Percentiles rank a stretch among this genome's conserved stretches.
These are phyloP conservation scores for Hydropsyche tenuis DNA, from an alignment of 1,140 invertebrate species.

Conservation along the genomic window DNA sequence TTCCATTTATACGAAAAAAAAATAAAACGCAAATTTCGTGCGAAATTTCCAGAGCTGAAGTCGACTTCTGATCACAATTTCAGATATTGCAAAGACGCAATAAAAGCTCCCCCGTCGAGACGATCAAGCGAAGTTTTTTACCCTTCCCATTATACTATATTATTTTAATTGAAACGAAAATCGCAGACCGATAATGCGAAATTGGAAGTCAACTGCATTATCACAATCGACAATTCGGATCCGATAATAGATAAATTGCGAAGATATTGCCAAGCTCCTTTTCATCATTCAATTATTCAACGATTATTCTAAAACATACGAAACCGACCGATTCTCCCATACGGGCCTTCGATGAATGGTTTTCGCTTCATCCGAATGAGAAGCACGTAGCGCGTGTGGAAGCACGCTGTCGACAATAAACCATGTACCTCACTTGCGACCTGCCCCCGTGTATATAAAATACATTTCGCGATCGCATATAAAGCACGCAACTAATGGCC, in stretches of 20 bases:
- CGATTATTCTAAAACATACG: not conserved
- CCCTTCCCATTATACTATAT: too few relatives aligned
- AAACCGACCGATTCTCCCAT: too few relatives aligned
- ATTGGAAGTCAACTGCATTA: too few relatives aligned
- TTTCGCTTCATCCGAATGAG: slow-evolving; percentile 20
- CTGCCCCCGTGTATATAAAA: slow-evolving; percentile 7
- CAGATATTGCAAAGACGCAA: slow-evolving; percentile 1
- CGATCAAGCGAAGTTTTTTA: too few relatives aligned
- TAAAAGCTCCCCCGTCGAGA: slow-evolving; percentile 20
- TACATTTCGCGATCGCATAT: not conserved
- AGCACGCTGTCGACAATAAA: slow-evolving; percentile 27
- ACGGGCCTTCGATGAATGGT: too few relatives aligned
- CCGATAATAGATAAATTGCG: too few relatives aligned
- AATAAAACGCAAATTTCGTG: slow-evolving; percentile 4
- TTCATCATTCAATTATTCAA: too few relatives aligned
- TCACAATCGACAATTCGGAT: too few relatives aligned
- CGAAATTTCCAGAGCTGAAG: not conserved
- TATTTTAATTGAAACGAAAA: too few relatives aligned
- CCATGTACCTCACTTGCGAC: slow-evolving; percentile 32
- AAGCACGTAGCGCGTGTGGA: slow-evolving; percentile 31
- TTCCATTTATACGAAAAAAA: not conserved
- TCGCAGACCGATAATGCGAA: too few relatives aligned
- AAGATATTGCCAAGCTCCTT: too few relatives aligned
- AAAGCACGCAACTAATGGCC: slow-evolving; percentile 38
- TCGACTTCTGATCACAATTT: not conserved